These are phyloP conservation scores for Gisinianus flammeolus DNA, from an alignment of 2,888 invertebrate genomes.

Conservation along the genomic window DNA sequence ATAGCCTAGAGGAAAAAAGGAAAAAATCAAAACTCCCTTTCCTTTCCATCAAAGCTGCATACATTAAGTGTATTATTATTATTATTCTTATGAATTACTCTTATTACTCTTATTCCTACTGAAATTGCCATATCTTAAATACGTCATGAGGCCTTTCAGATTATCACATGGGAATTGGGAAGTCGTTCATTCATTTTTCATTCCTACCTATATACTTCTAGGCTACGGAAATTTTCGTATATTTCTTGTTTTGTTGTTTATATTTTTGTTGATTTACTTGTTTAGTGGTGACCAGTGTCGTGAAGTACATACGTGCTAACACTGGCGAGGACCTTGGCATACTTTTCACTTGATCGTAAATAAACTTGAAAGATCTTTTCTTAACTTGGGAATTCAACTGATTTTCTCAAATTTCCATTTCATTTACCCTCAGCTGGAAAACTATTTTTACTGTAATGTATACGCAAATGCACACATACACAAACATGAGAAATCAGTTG, in stretches of 20 bases:
- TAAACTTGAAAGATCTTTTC: neutral
- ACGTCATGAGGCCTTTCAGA: too few relatives aligned
- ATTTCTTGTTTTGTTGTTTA: too few relatives aligned
- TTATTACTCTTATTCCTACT: too few relatives aligned
- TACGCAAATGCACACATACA: neutral
- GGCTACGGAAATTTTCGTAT: neutral
- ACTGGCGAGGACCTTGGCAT: conserved; percentile 11
- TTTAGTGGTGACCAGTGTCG: too few relatives aligned
- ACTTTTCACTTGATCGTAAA: neutral
- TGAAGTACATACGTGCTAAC: too few relatives aligned
- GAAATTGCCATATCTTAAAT: too few relatives aligned
- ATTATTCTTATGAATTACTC: too few relatives aligned
- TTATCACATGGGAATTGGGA: conserved; percentile 6
- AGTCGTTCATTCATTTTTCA: too few relatives aligned
- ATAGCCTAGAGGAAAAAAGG: neutral
- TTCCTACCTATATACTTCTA: too few relatives aligned
- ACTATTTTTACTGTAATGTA: neutral
- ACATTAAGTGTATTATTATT: too few relatives aligned
- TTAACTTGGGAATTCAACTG: neutral
- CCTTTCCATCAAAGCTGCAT: neutral
- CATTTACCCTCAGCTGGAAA: neutral
- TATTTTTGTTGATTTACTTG: too few relatives aligned
- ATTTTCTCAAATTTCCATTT: neutral
- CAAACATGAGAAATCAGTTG: too few relatives aligned
- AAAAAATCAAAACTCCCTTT: neutral